Evolutionary conservation across 2,113 vertebrate species (phyloP).

Genomic region (Blennius ocellaris): DNA sequence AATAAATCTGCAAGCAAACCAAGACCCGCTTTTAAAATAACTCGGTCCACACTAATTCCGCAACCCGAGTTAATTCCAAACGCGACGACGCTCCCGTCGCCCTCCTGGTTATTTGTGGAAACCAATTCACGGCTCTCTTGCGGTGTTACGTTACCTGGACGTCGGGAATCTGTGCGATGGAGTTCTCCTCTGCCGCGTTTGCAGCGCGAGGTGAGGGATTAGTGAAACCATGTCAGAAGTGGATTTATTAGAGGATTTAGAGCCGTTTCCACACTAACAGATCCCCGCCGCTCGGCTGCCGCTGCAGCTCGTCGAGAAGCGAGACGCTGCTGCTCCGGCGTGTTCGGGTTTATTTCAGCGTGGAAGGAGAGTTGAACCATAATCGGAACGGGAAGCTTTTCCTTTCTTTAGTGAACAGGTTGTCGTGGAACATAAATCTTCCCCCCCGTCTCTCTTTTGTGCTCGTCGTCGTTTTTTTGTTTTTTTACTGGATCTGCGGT

Average conservation of each 20-base stretch:
- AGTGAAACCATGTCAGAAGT: conserved; percentile 65
- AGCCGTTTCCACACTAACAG: conserved; percentile 59
- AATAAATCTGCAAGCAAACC: no score
- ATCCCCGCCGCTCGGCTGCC: conserved; percentile 42
- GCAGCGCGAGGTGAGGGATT: conserved; percentile 67
- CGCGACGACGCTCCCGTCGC: background rate
- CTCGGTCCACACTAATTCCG: no score
- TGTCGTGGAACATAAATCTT: conserved; percentile 29
- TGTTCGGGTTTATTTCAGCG: conserved; percentile 25
- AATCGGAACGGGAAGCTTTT: conserved; percentile 17
- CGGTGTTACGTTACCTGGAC: conserved; percentile 25
- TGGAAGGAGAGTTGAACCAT: conserved; percentile 32
- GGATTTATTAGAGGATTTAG: conserved; percentile 73
- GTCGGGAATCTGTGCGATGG: conserved; percentile 38
- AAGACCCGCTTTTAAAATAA: no score
- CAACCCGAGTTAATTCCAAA: no score
- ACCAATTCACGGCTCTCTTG: conserved; percentile 5
- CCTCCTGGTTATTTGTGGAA: conserved; percentile 12
- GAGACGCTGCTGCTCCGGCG: conserved; percentile 11
- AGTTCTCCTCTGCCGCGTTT: conserved; percentile 47
- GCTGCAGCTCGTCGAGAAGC: conserved; percentile 10
- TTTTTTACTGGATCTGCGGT: conserved; percentile 13
- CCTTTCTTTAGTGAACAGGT: conserved; percentile 31
- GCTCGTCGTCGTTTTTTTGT: conserved; percentile 23
- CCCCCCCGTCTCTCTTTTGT: conserved; percentile 6